Base-by-base conservation (phyloP, 1,140 invertebrate genomes). In the Scaptomyza montana region DNA sequence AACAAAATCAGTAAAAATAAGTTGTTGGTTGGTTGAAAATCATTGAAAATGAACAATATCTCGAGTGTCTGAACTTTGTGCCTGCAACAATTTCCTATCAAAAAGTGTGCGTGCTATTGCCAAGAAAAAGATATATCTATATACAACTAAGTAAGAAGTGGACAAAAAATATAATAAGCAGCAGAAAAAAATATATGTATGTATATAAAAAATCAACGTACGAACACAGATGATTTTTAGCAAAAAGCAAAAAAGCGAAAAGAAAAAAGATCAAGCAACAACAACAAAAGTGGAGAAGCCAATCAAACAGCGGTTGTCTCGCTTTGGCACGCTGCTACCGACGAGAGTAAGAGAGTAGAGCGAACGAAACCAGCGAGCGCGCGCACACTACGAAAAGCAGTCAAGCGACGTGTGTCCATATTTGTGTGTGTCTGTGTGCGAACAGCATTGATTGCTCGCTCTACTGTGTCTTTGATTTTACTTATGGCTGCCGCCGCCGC, bases 231-330 rank as follows among this genome's bases (percentile, higher is more conserved):
- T 89, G 84, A 89, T 89, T 89, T 87, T 89, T 89, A 87, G 84
- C 84, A 87, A 87, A 86, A 75, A 74, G 47, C 53, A 69, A 74
- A 73, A 73, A 86, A 84, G 65, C 75, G 76, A 86, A 82, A 85
- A 85, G 71, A 73, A 82, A 87, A 85, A 89, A 87, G 75, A 86
- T 89, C 78, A 82, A 78, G 76, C 81, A 86, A 51, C 69, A 79
- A 66, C 72, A 78, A 63, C 67, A 82, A 39, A 56, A 71, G 67
- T 74, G 76, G 62, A 64, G 72, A 79, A 84, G 84, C 79, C 85
- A 89, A 89, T 89, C 85, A 89, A 89, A 70, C 85, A 89, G 85
- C 85, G 89, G 85, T 89, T 80, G 80, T 89, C 84, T 84, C 84
- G 74, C 85, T 85, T 89, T 65, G 63, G 67, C 84, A 74, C 85